Evolutionary conservation across 2,113 vertebrate genomes (phyloP), one percentile per base, ranked within the genome.

Genomic region (Abramis brama): DNA sequence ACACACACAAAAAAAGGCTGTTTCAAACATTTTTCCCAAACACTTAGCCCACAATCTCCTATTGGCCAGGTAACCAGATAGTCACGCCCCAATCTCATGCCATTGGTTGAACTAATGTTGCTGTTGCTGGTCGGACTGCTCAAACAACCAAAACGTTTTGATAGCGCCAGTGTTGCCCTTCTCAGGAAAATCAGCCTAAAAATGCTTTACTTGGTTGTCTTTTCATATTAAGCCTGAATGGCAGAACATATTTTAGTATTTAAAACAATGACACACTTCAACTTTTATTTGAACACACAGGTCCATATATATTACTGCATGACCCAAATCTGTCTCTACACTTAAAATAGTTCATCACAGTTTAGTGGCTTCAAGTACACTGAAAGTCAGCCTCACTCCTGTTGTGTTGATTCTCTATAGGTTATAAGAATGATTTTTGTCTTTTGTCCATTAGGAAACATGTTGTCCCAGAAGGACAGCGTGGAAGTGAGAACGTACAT

Each of bases 381-480:
- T 59, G 27, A 80, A 43, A 73, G 36, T 43, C 70, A 73, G 21
- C 10, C 45, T 82, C 2, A 30, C 43, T 55, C 19, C 43, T 45
- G 70, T 13, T 33, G 6, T 60, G 47, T 33, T 27, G 68, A 43
- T 17, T 33, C 47, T 6, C 25, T 6, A 27, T n/a, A n/a, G 27
- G 10, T 11, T 52, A 23, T 39, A 66, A 13, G 39, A 45, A 19
- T 30, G n/a, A 9, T 52, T 70, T 75, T 74, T 0, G 0, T 59
- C 50, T 78, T 30, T 73, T 76, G 74, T 68, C n/a, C 68, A 62
- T 43, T 86, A 99, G 98, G 96, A 93, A 95, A 95, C 66, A 95
- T 96, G 89, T 87, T 95, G 85, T 92, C 92, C 79, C 95, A 96
- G 0, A 99, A 99, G 91, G 97, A 97, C 88, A 97, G 96, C 78